phyloP scores from a whole-genome alignment of 2,113 vertebrate species.

The Malurus elegans region DNA sequence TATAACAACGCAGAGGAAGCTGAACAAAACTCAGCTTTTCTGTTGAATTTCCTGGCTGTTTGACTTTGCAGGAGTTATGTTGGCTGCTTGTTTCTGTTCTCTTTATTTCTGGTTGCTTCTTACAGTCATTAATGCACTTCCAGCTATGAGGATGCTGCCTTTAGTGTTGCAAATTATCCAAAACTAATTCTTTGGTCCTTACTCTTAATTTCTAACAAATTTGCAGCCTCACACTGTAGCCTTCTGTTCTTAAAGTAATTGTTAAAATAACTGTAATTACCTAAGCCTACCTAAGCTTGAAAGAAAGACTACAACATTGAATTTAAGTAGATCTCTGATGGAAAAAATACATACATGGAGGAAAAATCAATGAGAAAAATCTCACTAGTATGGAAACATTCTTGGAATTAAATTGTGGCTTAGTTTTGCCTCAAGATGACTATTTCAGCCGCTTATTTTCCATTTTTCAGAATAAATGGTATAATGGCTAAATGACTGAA shows the following conservation, averaged over 20 bases:
- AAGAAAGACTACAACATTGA: not conserved
- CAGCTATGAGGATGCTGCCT: not conserved
- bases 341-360: not conserved
- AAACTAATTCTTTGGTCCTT: not conserved
- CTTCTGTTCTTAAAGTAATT: not conserved
- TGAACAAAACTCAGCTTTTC: not conserved
- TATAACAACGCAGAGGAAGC: not conserved
- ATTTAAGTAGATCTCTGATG: not conserved
- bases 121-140: not conserved
- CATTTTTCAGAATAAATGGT: fast-evolving
- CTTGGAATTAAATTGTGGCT: not conserved
- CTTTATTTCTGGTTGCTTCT: not conserved
- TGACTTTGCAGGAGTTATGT: not conserved
- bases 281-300: not conserved
- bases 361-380: not conserved
- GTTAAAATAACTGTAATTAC: not conserved
- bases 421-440: not conserved
- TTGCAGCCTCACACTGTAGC: not conserved
- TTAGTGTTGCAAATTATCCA: not conserved
- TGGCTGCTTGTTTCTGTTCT: not conserved
- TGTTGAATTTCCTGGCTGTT: not conserved
- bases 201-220: not conserved
- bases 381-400: not conserved
- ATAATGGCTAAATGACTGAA: not conserved
- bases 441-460: not conserved